phyloP scores from a whole-genome alignment of 2,113 vertebrate genomes.

The Gila orcuttii region DNA sequence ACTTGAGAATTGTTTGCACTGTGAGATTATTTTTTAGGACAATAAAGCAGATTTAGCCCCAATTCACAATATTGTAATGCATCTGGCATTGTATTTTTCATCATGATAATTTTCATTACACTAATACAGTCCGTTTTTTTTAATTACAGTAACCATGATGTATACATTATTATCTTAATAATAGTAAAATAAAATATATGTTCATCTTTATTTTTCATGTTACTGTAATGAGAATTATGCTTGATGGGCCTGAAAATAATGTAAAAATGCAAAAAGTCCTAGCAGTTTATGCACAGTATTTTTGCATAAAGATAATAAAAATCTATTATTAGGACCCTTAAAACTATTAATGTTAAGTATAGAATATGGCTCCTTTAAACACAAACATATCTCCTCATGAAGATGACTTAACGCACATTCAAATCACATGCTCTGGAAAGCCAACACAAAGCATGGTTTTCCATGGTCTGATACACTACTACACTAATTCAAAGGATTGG shows the following conservation, averaged over 20 bases:
- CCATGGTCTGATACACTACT: slow-evolving; percentile 19
- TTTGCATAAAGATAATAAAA: neutral
- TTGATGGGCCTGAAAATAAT: neutral
- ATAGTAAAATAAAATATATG: neutral
- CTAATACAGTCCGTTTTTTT: neutral
- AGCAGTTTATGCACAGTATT: neutral
- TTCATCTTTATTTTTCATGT: neutral
- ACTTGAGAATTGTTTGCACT: neutral
- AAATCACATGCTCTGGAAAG: slow-evolving; percentile 70
- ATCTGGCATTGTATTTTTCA: neutral
- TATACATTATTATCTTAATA: no score
- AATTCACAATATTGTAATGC: neutral
- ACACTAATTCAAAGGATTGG: slow-evolving; percentile 54
- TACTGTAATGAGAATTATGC: neutral
- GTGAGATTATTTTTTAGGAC: neutral
- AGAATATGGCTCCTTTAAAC: neutral
- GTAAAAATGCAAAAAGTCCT: neutral
- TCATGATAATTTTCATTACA: neutral
- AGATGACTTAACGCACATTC: slow-evolving; percentile 17
- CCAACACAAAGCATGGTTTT: slow-evolving; percentile 48
- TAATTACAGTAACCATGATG: no score
- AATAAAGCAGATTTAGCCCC: neutral
- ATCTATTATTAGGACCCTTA: no score
- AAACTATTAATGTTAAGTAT: neutral
- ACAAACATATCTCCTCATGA: neutral